Evolutionary conservation across 2,797 vertebrate species (phyloP), one percentile per base, ranked within the genome.

Genomic region (Florisuga fusca): DNA sequence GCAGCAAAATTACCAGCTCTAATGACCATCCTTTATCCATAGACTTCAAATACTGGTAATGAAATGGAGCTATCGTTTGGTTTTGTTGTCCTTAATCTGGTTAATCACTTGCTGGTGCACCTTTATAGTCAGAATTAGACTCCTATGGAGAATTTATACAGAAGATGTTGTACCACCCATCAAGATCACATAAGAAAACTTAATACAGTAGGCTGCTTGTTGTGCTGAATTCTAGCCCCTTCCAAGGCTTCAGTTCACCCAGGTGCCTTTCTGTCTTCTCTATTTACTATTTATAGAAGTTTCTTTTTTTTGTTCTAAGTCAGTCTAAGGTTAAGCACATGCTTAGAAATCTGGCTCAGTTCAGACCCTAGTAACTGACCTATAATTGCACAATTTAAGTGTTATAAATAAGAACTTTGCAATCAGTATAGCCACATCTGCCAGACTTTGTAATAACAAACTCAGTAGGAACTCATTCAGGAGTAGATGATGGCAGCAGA

Each of bases 401-500:
- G 45, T 36, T 51, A 71, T 68, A 79, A 91, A 93, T 54, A 69
- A 92, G 26, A 80, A 89, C 78, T 93, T 66, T 61, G 14, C 46
- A 61, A 69, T 92, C 34, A 71, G 69, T 69, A 81, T 53, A 58
- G 14, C 46, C 77, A 93, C 54, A 92, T 94, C 75, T 91, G 59
- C 22, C 64, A 62, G 83, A 81, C 25, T 67, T 96, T 43, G 34
- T 59, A 95, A 81, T 93, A 84, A 83, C 14, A 83, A 94, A 93
- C 86, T 66, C 62, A 87, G 73, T 71, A 84, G 78, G 87, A 94
- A 36, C 83, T 90, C 48, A 66, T 84, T 86, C 84, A 66, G n/a
- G 80, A 85, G 31, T 67, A 26, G 38, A 88, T 57, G 69, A 93
- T 3, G 3, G 38, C 43, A 95, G 46, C 84, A 90, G 63, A 90